Percentiles rank a stretch among this genome's conserved stretches.
phyloP scores from a whole-genome alignment of 1,140 invertebrate species.

The Laupala kohalensis region DNA sequence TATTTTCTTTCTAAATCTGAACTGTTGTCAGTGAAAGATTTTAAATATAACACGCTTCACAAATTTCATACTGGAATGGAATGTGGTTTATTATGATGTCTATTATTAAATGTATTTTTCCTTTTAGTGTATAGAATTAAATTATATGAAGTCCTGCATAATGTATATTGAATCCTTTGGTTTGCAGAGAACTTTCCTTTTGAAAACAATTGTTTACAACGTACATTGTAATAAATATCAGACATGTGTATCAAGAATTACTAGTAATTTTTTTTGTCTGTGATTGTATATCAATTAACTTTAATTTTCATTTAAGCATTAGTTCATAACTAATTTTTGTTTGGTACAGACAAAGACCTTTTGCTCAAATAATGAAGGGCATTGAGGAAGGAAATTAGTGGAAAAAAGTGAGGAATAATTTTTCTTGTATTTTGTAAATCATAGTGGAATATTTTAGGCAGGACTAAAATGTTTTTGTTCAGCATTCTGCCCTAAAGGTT shows the following conservation, averaged over 20 bases:
- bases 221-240: not conserved
- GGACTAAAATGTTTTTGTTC: not conserved
- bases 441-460: not conserved
- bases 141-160: too few relatives aligned
- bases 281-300: not conserved
- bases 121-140: too few relatives aligned
- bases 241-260: not conserved
- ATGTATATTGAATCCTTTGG: too few relatives aligned
- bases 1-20: not conserved
- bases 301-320: too few relatives aligned
- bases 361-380: too few relatives aligned
- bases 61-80: not conserved
- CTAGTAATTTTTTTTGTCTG: not conserved
- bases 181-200: too few relatives aligned
- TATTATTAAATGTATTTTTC: not conserved
- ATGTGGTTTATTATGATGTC: not conserved
- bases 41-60: not conserved
- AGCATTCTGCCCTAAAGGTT: not conserved
- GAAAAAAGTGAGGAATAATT: not conserved
- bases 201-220: too few relatives aligned
- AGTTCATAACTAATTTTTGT: not conserved
- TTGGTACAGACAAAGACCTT: not conserved
- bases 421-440: not conserved
- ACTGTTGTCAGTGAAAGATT: not conserved
- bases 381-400: not conserved